phyloP scores from a whole-genome alignment of 2,888 invertebrate genomes.

The Drosophila diplacantha region DNA sequence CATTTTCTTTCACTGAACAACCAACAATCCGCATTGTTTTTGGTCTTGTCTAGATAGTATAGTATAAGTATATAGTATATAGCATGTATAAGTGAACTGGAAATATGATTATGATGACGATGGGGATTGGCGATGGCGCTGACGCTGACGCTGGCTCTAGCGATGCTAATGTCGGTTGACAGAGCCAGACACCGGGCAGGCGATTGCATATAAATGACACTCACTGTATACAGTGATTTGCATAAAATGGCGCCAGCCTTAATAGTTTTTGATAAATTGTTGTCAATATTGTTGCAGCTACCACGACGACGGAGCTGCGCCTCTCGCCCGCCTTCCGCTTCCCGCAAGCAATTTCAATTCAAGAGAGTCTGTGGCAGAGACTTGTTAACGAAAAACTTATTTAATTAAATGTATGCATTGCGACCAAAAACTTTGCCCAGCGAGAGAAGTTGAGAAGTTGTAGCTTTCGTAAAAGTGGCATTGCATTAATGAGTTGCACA shows the following conservation, averaged over 20 bases:
- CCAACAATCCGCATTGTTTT: conserved; percentile 10
- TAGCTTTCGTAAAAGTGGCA: conserved; percentile 26
- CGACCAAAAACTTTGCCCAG: conserved; percentile 19
- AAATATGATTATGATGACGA: conserved; percentile 40
- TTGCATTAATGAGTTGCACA: conserved; percentile 64
- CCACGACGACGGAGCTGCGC: neutral
- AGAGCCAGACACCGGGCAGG: conserved; percentile 32
- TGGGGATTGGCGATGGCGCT: conserved; percentile 6
- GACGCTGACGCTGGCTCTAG: conserved; percentile 11
- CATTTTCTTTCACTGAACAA: conserved; percentile 1
- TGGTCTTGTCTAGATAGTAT: conserved; percentile 24
- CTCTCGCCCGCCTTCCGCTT: neutral
- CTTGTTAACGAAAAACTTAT: conserved; percentile 57
- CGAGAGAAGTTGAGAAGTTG: conserved; percentile 9
- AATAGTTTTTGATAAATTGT: conserved; percentile 44
- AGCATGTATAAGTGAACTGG: conserved; percentile 26
- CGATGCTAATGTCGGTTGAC: conserved; percentile 44
- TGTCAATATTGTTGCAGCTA: conserved; percentile 35
- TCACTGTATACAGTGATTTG: conserved; percentile 42
- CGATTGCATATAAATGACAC: conserved; percentile 57
- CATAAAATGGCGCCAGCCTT: conserved; percentile 46
- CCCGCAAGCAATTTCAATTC: conserved; percentile 11
- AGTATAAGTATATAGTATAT: too few relatives aligned
- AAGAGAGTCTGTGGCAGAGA: conserved; percentile 16
- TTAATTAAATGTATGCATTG: conserved; percentile 60